phyloP scores from a whole-genome alignment of 2,113 vertebrate species.

The Bubalus kerabau region DNA sequence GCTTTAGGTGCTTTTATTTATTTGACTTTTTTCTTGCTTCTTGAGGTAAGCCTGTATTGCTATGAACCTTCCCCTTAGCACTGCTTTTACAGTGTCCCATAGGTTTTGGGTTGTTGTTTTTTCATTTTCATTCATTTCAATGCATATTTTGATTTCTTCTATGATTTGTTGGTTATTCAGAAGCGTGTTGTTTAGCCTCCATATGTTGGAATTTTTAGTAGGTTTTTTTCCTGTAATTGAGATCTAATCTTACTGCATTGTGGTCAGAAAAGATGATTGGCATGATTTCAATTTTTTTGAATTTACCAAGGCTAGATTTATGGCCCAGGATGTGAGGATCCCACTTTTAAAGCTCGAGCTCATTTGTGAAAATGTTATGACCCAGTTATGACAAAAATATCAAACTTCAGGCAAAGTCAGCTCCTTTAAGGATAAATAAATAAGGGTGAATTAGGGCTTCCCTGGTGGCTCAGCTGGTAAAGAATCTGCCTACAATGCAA shows the following conservation, averaged over 20 bases:
- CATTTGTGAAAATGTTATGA: neutral
- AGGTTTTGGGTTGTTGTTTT: neutral
- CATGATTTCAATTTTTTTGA: neutral
- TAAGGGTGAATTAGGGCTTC: neutral
- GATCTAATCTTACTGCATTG: neutral
- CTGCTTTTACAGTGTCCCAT: neutral
- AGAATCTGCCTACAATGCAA: neutral
- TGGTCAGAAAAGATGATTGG: neutral
- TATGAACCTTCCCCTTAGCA: neutral
- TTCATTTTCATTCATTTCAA: neutral
- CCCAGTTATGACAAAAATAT: neutral
- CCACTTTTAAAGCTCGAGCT: neutral
- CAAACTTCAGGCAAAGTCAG: neutral
- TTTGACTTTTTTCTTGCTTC: neutral
- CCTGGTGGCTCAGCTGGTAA: neutral
- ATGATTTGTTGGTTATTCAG: neutral
- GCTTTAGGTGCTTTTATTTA: neutral
- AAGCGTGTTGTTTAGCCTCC: neutral
- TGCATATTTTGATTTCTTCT: neutral
- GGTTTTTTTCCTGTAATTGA: neutral
- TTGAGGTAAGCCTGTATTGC: neutral
- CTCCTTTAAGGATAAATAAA: neutral
- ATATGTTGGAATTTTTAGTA: neutral
- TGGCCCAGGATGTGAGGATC: neutral
- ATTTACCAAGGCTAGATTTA: neutral